Conservation (phyloP, 2,113 vertebrate genomes). For the Charina bottae region DNA sequence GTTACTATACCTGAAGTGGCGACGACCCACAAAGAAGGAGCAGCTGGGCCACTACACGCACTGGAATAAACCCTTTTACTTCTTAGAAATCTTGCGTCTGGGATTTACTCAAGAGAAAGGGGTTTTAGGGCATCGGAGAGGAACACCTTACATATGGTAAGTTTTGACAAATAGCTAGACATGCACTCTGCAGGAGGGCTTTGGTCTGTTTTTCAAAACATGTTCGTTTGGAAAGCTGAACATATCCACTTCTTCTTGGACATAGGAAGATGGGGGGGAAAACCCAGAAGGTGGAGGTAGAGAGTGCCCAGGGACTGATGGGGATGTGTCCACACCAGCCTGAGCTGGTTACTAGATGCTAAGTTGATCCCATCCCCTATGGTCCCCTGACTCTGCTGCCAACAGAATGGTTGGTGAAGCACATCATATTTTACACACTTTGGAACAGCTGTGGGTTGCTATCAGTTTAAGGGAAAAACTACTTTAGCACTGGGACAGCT, state of each 20-base stretch:
- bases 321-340: background rate
- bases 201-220: background rate
- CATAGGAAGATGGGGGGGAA: background rate
- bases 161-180: background rate
- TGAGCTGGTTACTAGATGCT: background rate
- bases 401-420: background rate
- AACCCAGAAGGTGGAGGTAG: background rate
- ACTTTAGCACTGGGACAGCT: background rate
- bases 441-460: background rate
- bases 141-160: no score
- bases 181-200: background rate
- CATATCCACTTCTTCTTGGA: background rate
- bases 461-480: background rate
- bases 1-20: no score
- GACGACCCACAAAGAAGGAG: no score
- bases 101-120: no score
- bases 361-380: background rate
- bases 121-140: no score
- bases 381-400: background rate
- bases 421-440: background rate
- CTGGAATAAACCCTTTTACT: no score
- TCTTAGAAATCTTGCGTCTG: no score
- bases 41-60: no score
- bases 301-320: background rate
- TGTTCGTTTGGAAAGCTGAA: background rate